Base-by-base conservation (phyloP, 2,113 vertebrate species). In the Mellivora capensis region DNA sequence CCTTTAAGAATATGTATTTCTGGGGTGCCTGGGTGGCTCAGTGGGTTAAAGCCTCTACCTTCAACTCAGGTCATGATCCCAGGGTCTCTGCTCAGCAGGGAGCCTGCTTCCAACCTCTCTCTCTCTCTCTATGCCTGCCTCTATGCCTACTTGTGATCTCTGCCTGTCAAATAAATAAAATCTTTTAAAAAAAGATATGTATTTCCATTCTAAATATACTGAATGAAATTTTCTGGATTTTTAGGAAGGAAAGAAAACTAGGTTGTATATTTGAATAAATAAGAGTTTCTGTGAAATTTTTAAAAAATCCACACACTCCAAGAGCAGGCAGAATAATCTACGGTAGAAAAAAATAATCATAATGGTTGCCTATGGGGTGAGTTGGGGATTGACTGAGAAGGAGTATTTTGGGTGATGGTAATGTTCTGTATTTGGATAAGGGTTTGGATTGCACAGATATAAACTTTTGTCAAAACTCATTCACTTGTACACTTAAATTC, bases 181-280 rank as follows among this genome's bases (percentile, higher is more conserved):
- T 54, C 17, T 54, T 52, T 54, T 0, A 18, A 54, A 18, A 18
- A 18, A 17, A 27, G 59, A 37, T 69, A 71, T 21, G 4, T 67
- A 69, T 93, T 80, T 25, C 37, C 34, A 23, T 71, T 91, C 96
- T 89, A 83, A 84, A 80, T 80, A 87, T 94, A 89, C 71, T 83
- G 20, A 64, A 5, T 72, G 64, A 96, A 67, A 39, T 61, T 90
- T 89, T 59, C 18, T 88, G 42, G 12, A 64, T 90, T 82, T 96
- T 96, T 90, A n/a, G 84, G 87, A 94, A 92, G 71, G 79, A 79
- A 90, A 94, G 67, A 72, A 94, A 72, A 74, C 49, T 79, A 17
- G 27, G 3, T 1, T 83, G 4, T 89, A 3, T 76, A 54, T 85
- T 96, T 93, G 69, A 96, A 90, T 92, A 84, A 84, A 59, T 31